phyloP scores from a whole-genome alignment of 2,888 invertebrate genomes.

The Pherbina coryleti region DNA sequence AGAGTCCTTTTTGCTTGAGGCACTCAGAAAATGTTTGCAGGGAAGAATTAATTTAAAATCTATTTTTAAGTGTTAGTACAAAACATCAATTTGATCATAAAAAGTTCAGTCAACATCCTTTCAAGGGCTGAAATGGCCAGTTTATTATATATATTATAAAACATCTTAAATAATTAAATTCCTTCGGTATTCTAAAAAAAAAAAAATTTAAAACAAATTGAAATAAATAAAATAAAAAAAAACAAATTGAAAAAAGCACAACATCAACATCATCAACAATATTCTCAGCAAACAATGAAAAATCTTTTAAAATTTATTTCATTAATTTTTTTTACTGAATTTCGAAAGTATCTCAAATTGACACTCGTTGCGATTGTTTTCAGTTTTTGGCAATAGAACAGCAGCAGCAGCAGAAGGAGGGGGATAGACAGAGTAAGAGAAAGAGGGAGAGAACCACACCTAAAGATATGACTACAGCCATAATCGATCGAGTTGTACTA shows the following conservation, averaged over 20 bases:
- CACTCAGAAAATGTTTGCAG: no score
- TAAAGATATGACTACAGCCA: background rate
- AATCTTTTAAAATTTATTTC: conserved; percentile 38
- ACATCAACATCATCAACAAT: no score
- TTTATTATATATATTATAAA: no score
- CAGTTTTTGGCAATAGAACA: conserved; percentile 36
- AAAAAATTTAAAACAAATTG: background rate
- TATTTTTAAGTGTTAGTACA: no score
- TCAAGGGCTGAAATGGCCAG: no score
- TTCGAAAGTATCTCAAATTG: conserved; percentile 32
- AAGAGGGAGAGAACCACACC: background rate
- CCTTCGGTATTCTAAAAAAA: background rate
- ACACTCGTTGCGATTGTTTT: conserved; percentile 26
- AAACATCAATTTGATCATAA: no score
- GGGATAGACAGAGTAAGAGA: background rate
- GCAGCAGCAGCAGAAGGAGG: background rate
- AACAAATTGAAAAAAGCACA: background rate
- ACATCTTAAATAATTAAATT: background rate
- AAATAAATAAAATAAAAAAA: background rate
- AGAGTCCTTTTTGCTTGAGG: no score
- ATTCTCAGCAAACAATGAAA: conserved; percentile 39
- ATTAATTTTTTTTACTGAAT: conserved; percentile 32
- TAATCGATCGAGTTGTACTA: background rate
- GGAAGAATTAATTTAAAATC: no score
- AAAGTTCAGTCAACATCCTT: no score